Conservation (phyloP, 2,888 invertebrate species). For the Rhopalosiphum nymphaeae region DNA sequence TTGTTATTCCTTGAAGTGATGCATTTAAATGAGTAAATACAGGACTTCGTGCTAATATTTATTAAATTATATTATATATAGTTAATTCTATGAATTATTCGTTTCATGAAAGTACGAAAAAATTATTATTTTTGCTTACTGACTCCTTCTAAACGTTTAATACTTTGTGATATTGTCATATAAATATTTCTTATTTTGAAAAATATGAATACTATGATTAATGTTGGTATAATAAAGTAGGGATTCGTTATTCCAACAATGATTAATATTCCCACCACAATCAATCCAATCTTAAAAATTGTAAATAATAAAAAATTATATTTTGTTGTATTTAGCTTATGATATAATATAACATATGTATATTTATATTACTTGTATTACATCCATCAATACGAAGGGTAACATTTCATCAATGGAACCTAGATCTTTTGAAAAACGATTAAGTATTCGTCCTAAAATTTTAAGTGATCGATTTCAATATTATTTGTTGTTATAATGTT, state of each 20-base stretch:
- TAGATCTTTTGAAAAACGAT: slow-evolving; percentile 92
- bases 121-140: slow-evolving; percentile 75
- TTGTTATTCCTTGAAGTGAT: slow-evolving; percentile 89
- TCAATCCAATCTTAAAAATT: slow-evolving; percentile 78
- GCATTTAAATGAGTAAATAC: slow-evolving; percentile 94
- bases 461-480: background rate
- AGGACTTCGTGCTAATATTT: slow-evolving; percentile 84
- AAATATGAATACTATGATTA: slow-evolving; percentile 80
- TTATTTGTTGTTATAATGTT: background rate
- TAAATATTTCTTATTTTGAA: slow-evolving; percentile 82
- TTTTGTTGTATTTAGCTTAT: background rate
- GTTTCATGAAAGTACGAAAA: slow-evolving; percentile 34
- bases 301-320: slow-evolving; percentile 68
- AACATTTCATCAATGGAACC: slow-evolving; percentile 77
- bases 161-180: slow-evolving; percentile 82
- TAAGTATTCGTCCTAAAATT: slow-evolving; percentile 78
- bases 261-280: slow-evolving; percentile 82
- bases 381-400: slow-evolving; percentile 76
- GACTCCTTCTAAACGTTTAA: slow-evolving; percentile 85
- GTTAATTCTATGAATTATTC: background rate
- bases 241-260: slow-evolving; percentile 83
- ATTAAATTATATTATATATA: background rate
- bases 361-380: slow-evolving; percentile 71
- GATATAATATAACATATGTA: background rate
- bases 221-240: slow-evolving; percentile 79